Conservation (phyloP, 2,113 vertebrate genomes). For the Pongo pygmaeus region DNA sequence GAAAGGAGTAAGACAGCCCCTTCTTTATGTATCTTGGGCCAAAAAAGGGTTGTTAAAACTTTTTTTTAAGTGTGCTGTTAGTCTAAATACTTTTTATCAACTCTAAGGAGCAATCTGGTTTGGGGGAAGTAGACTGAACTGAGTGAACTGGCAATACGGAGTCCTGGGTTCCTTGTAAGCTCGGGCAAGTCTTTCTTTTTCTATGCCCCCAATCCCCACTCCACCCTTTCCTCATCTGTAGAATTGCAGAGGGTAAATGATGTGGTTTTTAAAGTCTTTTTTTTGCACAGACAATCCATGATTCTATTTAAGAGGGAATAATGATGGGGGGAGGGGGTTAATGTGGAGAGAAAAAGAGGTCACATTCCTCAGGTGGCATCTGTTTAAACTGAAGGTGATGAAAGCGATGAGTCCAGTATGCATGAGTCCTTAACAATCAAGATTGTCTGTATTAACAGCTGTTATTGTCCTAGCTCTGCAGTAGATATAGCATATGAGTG, state of each 20-base stretch:
- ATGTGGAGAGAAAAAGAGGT: slow-evolving; percentile 3
- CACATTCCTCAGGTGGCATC: slow-evolving; percentile 50
- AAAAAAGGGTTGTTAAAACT: slow-evolving; percentile 14
- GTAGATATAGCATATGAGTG: background rate
- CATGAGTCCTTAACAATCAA: background rate
- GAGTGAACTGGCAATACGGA: background rate
- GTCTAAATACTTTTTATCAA: slow-evolving; percentile 17
- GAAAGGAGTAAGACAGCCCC: slow-evolving; percentile 60
- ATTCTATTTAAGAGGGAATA: background rate
- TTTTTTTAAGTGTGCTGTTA: background rate
- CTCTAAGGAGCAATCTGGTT: background rate
- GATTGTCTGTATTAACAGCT: slow-evolving; percentile 2
- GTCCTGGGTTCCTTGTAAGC: background rate
- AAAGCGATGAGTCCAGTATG: background rate
- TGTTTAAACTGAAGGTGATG: background rate
- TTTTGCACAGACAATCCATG: background rate
- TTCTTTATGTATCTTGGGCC: slow-evolving; percentile 55
- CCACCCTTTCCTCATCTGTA: background rate
- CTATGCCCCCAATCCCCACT: background rate
- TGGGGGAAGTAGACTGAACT: background rate
- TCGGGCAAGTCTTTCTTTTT: background rate
- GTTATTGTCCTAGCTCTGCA: background rate
- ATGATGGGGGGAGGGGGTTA: background rate
- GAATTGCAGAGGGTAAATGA: background rate
- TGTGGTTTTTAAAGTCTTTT: background rate